phyloP scores from a whole-genome alignment of 1,140 invertebrate species.

The Conus ventricosus region DNA sequence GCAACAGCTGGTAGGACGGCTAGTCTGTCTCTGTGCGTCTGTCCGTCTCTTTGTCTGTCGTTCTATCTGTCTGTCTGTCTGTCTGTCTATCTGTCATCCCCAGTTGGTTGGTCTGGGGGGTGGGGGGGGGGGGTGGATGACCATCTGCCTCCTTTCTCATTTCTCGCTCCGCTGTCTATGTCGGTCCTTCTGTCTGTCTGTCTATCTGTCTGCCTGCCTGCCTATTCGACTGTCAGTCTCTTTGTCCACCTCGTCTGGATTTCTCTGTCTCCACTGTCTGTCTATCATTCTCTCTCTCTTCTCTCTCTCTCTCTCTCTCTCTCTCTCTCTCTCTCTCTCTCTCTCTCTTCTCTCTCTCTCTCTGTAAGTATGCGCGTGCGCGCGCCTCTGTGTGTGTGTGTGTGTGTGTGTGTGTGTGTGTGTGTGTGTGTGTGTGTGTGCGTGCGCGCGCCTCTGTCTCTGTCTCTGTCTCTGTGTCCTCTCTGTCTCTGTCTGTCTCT shows the following conservation, averaged over 20 bases:
- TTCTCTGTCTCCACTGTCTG: neutral
- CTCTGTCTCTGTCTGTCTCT: neutral
- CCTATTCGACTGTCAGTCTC: neutral
- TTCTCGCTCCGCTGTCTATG: no score
- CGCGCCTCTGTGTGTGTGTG: neutral
- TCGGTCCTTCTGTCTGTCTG: neutral
- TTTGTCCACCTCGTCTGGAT: no score
- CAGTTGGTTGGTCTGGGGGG: no score
- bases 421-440: no score
- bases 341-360: neutral
- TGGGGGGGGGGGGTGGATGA: no score
- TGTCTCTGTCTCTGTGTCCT: neutral
- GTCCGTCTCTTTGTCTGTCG: neutral
- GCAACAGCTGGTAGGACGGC: neutral
- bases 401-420: neutral
- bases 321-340: neutral
- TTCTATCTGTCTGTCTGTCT: neutral
- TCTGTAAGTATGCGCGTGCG: neutral
- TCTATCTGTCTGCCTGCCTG: neutral
- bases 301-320: neutral
- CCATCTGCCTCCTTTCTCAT: no score
- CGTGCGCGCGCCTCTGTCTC: neutral
- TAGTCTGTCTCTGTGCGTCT: neutral
- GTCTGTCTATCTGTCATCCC: neutral
- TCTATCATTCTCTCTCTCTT: neutral